Base-by-base conservation (phyloP, 1,140 invertebrate species). In the Stegodyphus dumicola region DNA sequence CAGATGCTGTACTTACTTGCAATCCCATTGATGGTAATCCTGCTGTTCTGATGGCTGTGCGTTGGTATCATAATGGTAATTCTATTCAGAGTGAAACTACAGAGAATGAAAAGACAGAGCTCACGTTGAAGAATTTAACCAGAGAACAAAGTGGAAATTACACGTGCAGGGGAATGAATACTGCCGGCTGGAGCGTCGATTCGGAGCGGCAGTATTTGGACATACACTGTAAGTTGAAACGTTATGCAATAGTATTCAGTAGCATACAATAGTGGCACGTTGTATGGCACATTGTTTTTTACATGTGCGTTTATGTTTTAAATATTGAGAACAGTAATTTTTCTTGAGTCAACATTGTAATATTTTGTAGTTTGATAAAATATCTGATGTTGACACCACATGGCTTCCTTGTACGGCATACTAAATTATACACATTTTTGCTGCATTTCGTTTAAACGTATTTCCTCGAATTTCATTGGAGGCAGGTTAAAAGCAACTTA, bases 1-100 rank as follows among this genome's bases (percentile, higher is more conserved):
- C 60, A 15, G 54, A 85, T 6, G 78, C 85, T 0, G 66, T 83
- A 5, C 77, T 89, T 6, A 60, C 67, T 2, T 89, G 88, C 70
- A 15, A 85, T 11, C 86, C 87, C 4, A 33, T 87, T 4, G 77
- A 88, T 13, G 88, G 88, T 6, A 88, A 89, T 77, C 88, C 88
- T 6, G 18, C 49, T 0, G 15, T 79, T 15, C 76, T 89, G 52
- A 81, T 70, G 54, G 53, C 60, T 7, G 88, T 89, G 2, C 77
- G 86, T 9, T 89, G 88, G 88, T 87, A 77, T 67, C 74, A 81
- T 18, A 87, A 89, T 78, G 88, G 86, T 1, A 48, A 79, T 6
- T 80, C 75, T 5, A 84, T 88, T 51, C 6, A 66, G 5, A 56
- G 83, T 11, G 94, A 96, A 90, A 10, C 17, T 15, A 52, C 49